Base-by-base conservation (phyloP, 23 tunicate species). In the Halocynthia roretzi region DNA sequence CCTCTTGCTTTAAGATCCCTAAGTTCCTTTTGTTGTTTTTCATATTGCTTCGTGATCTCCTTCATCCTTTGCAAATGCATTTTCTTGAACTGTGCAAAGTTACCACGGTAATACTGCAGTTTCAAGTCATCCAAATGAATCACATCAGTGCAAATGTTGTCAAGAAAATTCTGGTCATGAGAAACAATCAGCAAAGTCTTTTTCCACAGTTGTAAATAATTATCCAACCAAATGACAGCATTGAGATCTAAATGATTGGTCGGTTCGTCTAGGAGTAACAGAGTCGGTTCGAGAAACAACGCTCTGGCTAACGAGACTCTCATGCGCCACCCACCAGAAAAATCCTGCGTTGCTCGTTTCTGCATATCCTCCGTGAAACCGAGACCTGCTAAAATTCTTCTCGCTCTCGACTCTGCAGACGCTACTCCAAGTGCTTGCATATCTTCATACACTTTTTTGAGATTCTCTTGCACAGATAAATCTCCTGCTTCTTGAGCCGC, bases 271-370 rank as follows among this genome's bases (percentile, higher is more conserved):
- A 96, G 78, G 69, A 96, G 31, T 15, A 96, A 80, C 70, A 96
- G 68, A 50, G 99, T 96, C 0, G 99, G 99, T 78, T 96, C 99
- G 10, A 96, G 54, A 72, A 89, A 96, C 76, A 96, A 70, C 9
- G 99, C 99, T 56, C 99, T 70, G 8, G 99, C 99, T 8, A 96
- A 78, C 5, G 99, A 96, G 18, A 96, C 99, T 79, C 99, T 83
- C 99, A 96, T 96, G 80, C 99, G 83, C 99, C 99, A 96, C 18
- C 99, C 99, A 20, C 99, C 99, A 23, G 99, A 96, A 72, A 96
- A 96, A 83, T 96, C 99, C 49, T 84, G 96, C 7, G 91, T 85
- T 5, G 94, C 87, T 15, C 94, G 78, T 58, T 31, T 72, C 54
- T 96, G 99, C 99, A 96, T 96, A 7, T 87, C 70, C 18, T 40